Conservation (phyloP, 92 coral and sea anemone species). For the Zoanthus sansibaricus region DNA sequence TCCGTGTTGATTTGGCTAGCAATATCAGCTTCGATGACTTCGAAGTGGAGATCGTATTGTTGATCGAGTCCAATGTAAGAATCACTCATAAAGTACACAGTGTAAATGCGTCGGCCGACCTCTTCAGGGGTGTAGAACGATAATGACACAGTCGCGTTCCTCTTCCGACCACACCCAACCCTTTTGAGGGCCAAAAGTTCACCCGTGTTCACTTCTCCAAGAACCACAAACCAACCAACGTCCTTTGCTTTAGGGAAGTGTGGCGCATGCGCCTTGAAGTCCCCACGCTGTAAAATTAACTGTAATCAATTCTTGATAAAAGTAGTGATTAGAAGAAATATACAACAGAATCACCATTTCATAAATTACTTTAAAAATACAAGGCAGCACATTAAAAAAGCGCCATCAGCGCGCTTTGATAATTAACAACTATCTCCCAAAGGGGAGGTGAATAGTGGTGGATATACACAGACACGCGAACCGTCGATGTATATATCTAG, state of each 20-base stretch:
- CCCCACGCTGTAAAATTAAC: slow-evolving; percentile 50
- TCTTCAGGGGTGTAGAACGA: slow-evolving; percentile 96
- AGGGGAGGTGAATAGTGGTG: too few relatives aligned
- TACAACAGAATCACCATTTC: too few relatives aligned
- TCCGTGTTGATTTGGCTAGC: slow-evolving; percentile 92
- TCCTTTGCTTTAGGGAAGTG: slow-evolving; percentile 92
- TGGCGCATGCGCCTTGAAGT: slow-evolving; percentile 88
- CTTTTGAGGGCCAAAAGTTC: slow-evolving; percentile 95
- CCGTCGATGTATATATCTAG: too few relatives aligned
- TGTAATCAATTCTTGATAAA: too few relatives aligned
- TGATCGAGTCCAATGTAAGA: slow-evolving; percentile 97
- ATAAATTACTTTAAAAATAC: too few relatives aligned
- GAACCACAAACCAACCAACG: slow-evolving; percentile 94
- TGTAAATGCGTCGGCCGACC: slow-evolving; percentile 85
- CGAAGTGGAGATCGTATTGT: slow-evolving; percentile 84
- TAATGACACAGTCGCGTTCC: slow-evolving; percentile 74
- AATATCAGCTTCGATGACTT: slow-evolving; percentile 85
- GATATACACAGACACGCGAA: too few relatives aligned
- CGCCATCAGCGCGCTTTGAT: too few relatives aligned
- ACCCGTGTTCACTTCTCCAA: slow-evolving; percentile 95
- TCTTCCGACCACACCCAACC: slow-evolving; percentile 75
- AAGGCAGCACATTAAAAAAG: too few relatives aligned
- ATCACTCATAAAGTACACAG: slow-evolving; percentile 91
- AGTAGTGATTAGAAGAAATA: too few relatives aligned
- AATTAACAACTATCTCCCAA: too few relatives aligned